A percentile compares a stretch with the other conserved stretches of the same genome.
These are phyloP conservation scores for Eretmodus cyanostictus DNA, from an alignment of 2,113 vertebrate species.

Conservation along the genomic window DNA sequence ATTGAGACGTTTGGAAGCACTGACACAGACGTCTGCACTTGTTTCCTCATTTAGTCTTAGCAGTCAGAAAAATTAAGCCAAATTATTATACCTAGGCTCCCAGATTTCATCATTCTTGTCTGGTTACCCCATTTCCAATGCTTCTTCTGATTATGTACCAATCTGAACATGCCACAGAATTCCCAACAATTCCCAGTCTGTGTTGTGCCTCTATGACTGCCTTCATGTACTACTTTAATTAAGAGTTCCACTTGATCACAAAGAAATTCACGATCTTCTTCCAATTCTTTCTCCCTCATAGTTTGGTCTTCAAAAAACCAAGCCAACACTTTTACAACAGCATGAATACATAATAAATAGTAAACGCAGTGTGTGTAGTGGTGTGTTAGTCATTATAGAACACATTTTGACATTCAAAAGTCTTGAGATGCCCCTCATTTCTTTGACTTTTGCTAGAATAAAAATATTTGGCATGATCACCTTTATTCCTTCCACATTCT, in stretches of 20 bases:
- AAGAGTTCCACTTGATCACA: not conserved
- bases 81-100: not conserved
- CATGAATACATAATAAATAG: not conserved
- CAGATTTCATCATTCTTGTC: not conserved
- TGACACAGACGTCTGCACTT: not conserved
- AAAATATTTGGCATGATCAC: not conserved
- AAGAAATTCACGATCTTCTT: not conserved
- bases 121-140: not conserved
- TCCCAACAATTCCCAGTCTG: not conserved
- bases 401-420: not conserved
- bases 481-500: not conserved
- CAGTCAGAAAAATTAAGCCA: not conserved
- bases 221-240: not conserved
- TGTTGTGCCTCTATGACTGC: not conserved
- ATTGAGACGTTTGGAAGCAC: not conserved
- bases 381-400: not conserved
- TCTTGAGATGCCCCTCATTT: not conserved
- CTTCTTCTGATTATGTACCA: not conserved
- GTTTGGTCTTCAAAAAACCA: not conserved
- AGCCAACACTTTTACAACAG: not conserved
- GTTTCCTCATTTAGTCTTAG: not conserved
- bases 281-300: not conserved
- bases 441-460: not conserved
- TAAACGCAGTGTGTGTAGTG: not conserved
- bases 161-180: not conserved